A percentile compares a stretch with the other conserved stretches of the same genome.
phyloP scores from a whole-genome alignment of 2,888 invertebrate species.

The Drosophila kanekoi region DNA sequence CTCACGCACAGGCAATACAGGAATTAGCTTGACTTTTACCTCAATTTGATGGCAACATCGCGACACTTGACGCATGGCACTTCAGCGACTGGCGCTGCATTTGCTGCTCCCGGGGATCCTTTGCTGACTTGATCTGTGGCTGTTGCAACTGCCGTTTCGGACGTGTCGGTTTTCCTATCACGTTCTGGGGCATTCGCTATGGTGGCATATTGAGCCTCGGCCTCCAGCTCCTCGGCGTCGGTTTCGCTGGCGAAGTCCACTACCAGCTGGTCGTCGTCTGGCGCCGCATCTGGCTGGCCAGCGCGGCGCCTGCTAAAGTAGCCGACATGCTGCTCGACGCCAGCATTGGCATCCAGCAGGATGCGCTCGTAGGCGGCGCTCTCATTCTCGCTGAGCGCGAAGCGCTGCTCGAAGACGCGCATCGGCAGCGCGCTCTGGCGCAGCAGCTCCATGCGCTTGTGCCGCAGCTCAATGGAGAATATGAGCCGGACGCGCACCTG shows the following conservation, averaged over 20 bases:
- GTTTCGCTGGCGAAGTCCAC: conserved; percentile 73
- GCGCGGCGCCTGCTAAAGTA: conserved; percentile 75
- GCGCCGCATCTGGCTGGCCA: neutral
- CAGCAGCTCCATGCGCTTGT: conserved; percentile 83
- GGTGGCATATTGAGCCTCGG: conserved; percentile 63
- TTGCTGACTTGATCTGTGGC: neutral
- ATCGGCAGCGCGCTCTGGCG: conserved; percentile 76
- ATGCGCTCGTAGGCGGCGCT: conserved; percentile 79
- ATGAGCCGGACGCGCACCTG: conserved; percentile 89
- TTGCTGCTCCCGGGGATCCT: conserved; percentile 1
- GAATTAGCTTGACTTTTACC: conserved; percentile 61
- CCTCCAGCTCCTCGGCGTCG: conserved; percentile 49
- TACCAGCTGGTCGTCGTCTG: conserved; percentile 55
- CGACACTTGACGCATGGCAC: conserved; percentile 84
- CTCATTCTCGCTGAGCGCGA: conserved; percentile 71
- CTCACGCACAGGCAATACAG: conserved; percentile 8
- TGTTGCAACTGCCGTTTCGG: neutral
- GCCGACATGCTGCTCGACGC: conserved; percentile 82
- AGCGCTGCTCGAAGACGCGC: conserved; percentile 81
- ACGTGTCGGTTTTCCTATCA: too few species aligned
- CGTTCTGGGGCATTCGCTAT: conserved; percentile 31
- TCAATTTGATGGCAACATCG: conserved; percentile 80
- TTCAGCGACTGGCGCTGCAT: conserved; percentile 18
- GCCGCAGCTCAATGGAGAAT: conserved; percentile 88
- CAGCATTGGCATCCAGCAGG: conserved; percentile 73